phyloP scores from a whole-genome alignment of 2,888 invertebrate species.

The Hemicrepidius hirtus region DNA sequence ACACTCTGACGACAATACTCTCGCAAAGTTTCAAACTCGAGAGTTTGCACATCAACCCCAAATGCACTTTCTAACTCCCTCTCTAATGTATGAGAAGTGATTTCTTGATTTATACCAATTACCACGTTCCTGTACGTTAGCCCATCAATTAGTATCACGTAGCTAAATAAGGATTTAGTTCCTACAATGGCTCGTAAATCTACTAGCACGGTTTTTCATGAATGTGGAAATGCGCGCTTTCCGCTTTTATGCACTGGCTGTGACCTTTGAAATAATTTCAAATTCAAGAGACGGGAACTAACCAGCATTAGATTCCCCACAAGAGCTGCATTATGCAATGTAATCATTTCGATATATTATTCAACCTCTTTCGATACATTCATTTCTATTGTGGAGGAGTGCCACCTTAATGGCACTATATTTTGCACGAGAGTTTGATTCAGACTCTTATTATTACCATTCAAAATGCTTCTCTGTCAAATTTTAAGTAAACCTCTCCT shows the following conservation, averaged over 20 bases:
- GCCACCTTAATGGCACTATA: constrained; percentile 20
- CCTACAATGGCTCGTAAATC: constrained; percentile 37
- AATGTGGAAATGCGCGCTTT: constrained; percentile 20
- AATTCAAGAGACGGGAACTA: constrained; percentile 25
- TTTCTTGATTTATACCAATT: constrained; percentile 31
- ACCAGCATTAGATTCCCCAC: constrained; percentile 17
- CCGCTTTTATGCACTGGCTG: constrained; percentile 24
- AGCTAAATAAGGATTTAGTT: constrained; percentile 38
- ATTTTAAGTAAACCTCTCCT: constrained; percentile 23
- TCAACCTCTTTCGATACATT: constrained; percentile 4
- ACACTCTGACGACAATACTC: constrained; percentile 24
- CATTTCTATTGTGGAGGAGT: constrained; percentile 5
- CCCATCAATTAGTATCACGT: constrained; percentile 27
- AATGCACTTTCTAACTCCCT: not conserved
- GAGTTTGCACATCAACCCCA: not conserved
- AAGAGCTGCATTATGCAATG: constrained; percentile 28
- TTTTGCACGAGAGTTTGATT: constrained; percentile 22
- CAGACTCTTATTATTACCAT: constrained; percentile 22
- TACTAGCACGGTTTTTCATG: constrained; percentile 33
- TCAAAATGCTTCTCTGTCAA: constrained; percentile 18
- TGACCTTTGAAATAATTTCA: constrained; percentile 30
- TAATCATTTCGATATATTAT: constrained; percentile 26
- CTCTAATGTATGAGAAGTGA: constrained; percentile 15
- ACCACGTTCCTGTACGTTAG: constrained; percentile 6
- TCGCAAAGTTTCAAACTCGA: constrained; percentile 19